Evolutionary conservation across 2,797 vertebrate species (phyloP).

Genomic region (Enteromius viviparus): DNA sequence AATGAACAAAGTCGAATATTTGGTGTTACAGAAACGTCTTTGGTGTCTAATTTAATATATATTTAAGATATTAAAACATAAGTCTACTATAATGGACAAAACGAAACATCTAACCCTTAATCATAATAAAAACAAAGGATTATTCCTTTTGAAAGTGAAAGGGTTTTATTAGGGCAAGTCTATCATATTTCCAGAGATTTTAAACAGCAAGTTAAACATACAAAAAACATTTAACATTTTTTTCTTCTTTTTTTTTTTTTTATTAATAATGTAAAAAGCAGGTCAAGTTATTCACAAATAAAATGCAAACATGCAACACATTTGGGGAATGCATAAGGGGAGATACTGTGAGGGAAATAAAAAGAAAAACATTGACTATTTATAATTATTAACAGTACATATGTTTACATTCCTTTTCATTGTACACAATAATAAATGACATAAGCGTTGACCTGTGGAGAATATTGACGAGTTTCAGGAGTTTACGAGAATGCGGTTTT

Average conservation of each 20-base stretch:
- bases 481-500: conserved; percentile 80
- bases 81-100: background rate
- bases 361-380: conserved; percentile 85
- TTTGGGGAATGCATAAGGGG: conserved; percentile 92
- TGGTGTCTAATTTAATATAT: too few species aligned
- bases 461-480: conserved; percentile 82
- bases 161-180: conserved; percentile 80
- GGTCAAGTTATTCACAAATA: conserved; percentile 99
- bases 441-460: conserved; percentile 69
- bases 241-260: conserved; percentile 79
- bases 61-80: background rate
- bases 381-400: conserved; percentile 97
- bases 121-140: conserved; percentile 53
- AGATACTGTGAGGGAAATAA: conserved; percentile 77
- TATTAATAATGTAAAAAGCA: conserved; percentile 99
- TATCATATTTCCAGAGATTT: conserved; percentile 74
- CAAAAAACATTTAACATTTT: conserved; percentile 84
- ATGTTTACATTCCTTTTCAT: conserved; percentile 99
- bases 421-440: conserved; percentile 86
- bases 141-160: conserved; percentile 69
- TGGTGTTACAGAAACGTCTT: background rate
- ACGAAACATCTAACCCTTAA: rapidly evolving
- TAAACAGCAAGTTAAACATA: conserved; percentile 80
- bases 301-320: conserved; percentile 99
- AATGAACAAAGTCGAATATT: background rate